Evolutionary conservation across 2,797 vertebrate species (phyloP).

Genomic region (Phalanger gymnotis): DNA sequence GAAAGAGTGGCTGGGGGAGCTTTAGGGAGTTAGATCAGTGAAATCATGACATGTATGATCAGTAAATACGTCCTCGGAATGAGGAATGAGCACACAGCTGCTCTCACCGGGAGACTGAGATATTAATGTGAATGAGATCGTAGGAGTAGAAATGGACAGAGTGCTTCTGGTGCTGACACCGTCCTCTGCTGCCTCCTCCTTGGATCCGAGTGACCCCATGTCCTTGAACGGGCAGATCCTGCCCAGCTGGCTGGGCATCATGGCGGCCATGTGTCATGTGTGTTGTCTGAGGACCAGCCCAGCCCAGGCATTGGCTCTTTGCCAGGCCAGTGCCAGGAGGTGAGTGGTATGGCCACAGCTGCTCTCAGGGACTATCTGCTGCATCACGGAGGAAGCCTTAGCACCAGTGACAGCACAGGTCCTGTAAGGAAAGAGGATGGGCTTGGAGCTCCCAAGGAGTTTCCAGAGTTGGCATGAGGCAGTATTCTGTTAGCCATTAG

Average conservation of each 20-base stretch:
- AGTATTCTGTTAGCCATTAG: not conserved
- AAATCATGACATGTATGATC: not conserved
- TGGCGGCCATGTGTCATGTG: too few relatives aligned
- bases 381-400: not conserved
- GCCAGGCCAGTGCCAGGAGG: not conserved
- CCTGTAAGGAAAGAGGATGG: not conserved
- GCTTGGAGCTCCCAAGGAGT: too few relatives aligned
- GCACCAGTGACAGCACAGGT: not conserved
- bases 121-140: not conserved
- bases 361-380: too few relatives aligned
- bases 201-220: not conserved
- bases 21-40: too few relatives aligned
- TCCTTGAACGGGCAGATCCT: not conserved
- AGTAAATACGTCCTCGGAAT: not conserved
- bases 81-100: not conserved
- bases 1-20: too few relatives aligned
- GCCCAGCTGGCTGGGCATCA: not conserved
- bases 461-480: not conserved
- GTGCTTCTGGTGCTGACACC: not conserved
- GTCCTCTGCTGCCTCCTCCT: not conserved
- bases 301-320: too few relatives aligned
- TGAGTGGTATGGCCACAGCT: too few relatives aligned
- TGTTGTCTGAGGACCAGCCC: too few relatives aligned
- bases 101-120: not conserved
- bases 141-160: not conserved